A percentile compares a stretch with the other conserved stretches of the same genome.
phyloP scores from a whole-genome alignment of 2,113 vertebrate genomes.

The Elephantulus edwardii region DNA sequence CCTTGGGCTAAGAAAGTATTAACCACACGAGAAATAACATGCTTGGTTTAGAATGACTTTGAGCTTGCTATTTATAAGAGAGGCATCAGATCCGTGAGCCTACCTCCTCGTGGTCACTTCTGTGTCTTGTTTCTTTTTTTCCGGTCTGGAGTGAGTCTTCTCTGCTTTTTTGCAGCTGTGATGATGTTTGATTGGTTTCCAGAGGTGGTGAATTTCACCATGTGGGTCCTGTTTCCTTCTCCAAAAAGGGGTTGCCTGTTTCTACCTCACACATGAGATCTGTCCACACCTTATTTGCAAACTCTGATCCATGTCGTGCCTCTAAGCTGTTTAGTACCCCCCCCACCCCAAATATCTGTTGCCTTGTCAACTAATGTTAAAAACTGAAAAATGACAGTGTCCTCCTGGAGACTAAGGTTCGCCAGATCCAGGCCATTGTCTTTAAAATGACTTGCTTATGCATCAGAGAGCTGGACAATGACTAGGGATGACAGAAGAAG shows the following conservation, averaged over 20 bases:
- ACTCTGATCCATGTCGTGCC: no score
- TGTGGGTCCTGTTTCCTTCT: background rate
- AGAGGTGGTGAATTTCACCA: background rate
- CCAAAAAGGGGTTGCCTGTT: background rate
- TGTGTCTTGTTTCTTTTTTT: background rate
- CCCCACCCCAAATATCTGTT: background rate
- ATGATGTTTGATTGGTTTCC: background rate
- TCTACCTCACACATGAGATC: background rate
- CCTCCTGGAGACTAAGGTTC: no score
- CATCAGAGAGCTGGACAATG: no score
- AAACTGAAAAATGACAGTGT: background rate
- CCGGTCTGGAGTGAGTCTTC: rapidly evolving
- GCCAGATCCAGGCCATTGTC: no score
- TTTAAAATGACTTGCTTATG: no score
- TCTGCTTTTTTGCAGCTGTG: background rate
- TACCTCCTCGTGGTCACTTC: rapidly evolving
- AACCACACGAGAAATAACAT: no score
- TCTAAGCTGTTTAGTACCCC: background rate
- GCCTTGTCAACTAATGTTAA: background rate
- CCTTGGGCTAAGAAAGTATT: no score
- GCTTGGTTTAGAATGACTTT: no score
- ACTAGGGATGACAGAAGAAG: no score
- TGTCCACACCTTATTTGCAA: background rate
- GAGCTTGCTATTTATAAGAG: no score
- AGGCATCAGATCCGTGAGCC: background rate